Evolutionary conservation across 1,140 invertebrate species (phyloP).

Genomic region (Anadara kagoshimensis): DNA sequence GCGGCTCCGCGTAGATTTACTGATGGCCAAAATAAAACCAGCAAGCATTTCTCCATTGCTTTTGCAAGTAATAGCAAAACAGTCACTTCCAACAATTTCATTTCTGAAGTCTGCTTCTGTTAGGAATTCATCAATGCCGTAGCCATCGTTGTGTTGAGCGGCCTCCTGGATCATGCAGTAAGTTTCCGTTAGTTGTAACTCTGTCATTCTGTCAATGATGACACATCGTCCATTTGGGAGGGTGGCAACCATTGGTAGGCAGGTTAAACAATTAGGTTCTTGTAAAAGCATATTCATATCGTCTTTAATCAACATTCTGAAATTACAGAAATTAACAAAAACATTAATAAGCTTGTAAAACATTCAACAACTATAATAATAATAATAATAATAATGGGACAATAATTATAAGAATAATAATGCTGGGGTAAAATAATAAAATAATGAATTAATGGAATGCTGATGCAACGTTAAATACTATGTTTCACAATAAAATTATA

Average conservation of each 20-base stretch:
- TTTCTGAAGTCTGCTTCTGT: slow-evolving; percentile 48
- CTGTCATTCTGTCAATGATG: slow-evolving; percentile 55
- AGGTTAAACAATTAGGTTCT: too few relatives aligned
- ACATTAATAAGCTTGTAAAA: too few relatives aligned
- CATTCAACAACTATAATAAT: too few relatives aligned
- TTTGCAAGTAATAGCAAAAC: slow-evolving; percentile 55
- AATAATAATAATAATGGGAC: too few relatives aligned
- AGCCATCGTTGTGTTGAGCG: slow-evolving; percentile 50
- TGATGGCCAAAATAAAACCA: slow-evolving; percentile 54
- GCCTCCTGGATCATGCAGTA: slow-evolving; percentile 52
- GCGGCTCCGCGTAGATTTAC: slow-evolving; percentile 55
- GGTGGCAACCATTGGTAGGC: slow-evolving; percentile 32
- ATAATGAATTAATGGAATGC: too few relatives aligned
- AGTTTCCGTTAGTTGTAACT: slow-evolving; percentile 50
- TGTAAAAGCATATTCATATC: too few relatives aligned
- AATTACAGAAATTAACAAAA: too few relatives aligned
- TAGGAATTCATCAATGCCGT: slow-evolving; percentile 55
- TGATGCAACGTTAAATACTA: too few relatives aligned
- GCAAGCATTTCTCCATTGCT: slow-evolving; percentile 52
- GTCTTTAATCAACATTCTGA: too few relatives aligned
- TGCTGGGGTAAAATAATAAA: too few relatives aligned
- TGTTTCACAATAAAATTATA: too few relatives aligned
- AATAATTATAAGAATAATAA: too few relatives aligned
- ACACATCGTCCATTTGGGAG: slow-evolving; percentile 32
- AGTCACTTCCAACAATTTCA: slow-evolving; percentile 49